Evolutionary conservation across 1,140 invertebrate species (phyloP), one percentile per base, ranked within the genome.

Genomic region (Diabrotica undecimpunctata): DNA sequence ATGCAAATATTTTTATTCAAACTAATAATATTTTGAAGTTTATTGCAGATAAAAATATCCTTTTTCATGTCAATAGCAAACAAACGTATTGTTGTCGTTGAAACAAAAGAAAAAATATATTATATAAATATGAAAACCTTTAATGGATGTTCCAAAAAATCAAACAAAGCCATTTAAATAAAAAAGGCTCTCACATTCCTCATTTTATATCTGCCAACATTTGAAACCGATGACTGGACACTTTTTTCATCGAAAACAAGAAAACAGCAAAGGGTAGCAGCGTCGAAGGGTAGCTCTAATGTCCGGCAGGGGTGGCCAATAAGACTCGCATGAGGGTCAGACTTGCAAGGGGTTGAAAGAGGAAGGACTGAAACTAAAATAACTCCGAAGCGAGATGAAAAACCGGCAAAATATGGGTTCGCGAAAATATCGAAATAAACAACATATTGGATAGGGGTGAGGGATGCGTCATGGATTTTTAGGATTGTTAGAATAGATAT

Each of bases 191-290:
- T 14, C 59, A 46, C 14, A 61, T 59, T 59, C 39, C 14, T 52
- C 13, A 7, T 62, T 54, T 61, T 39, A 14, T 13, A n/a, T 46
- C 46, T 54, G 50, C 50, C 46, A 60, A 60, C 25, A 61, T 52
- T 61, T 52, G 12, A 41, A 38, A 8, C 39, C 51, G 56, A 59
- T 59, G 64, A 65, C 64, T 41, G 51, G 53, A 46, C 57, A 13
- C 12, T 66, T 66, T 70, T 72, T 72, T 72, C 61, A 60, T 54
- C 53, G 61, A 66, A 71, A 70, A 68, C 64, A 60, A 61, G 35
- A 62, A 55, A 66, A 66, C 56, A 66, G 65, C 51, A 66, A 66
- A 62, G 65, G 65, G 65, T 66, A 61, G 57, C 36, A 61, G 57
- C 36, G 12, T 64, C 46, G 54, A 57, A 64, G 66, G 66, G 66